Conservation (phyloP, 2,797 vertebrate species). For the Ctenosaura bakeri region DNA sequence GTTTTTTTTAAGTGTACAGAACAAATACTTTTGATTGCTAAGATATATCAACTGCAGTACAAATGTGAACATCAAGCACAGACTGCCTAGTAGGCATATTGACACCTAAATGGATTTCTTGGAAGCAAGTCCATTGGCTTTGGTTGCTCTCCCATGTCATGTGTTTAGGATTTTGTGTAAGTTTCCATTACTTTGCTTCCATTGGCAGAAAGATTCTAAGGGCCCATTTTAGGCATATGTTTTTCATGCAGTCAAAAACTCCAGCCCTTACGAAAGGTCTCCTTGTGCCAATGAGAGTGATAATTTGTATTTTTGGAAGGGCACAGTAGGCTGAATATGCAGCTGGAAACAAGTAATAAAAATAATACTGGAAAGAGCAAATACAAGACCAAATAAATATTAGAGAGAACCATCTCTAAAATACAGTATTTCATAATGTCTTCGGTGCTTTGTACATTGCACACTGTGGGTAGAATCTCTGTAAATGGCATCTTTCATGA, state of each 20-base stretch:
- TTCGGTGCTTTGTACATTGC: not conserved
- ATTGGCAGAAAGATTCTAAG: slow-evolving; percentile 11
- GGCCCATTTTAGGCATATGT: not conserved
- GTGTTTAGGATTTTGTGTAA: not conserved
- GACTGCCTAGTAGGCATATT: not conserved
- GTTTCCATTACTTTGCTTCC: slow-evolving; percentile 43
- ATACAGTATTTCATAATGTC: slow-evolving; percentile 29
- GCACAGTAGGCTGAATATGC: slow-evolving; percentile 20
- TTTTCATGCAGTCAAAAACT: slow-evolving; percentile 18
- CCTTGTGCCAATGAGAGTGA: slow-evolving; percentile 18
- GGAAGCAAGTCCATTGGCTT: slow-evolving; percentile 10
- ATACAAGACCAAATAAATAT: slow-evolving; percentile 34
- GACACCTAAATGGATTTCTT: not conserved
- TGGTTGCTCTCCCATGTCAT: not conserved
- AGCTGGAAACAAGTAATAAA: slow-evolving; percentile 41
- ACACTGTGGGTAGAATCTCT: not conserved
- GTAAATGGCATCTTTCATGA: slow-evolving; percentile 25
- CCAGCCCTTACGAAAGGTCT: slow-evolving; percentile 20
- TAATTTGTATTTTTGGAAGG: slow-evolving; percentile 40
- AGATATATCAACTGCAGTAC: not conserved
- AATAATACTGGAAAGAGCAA: slow-evolving; percentile 31
- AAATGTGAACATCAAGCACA: not conserved
- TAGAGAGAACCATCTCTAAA: slow-evolving; percentile 25
- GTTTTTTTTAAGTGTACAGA: too few relatives aligned
- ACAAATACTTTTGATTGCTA: not conserved